Evolutionary conservation across 2,113 vertebrate genomes (phyloP), one percentile per base, ranked within the genome.

Genomic region (Ammodytes marinus): DNA sequence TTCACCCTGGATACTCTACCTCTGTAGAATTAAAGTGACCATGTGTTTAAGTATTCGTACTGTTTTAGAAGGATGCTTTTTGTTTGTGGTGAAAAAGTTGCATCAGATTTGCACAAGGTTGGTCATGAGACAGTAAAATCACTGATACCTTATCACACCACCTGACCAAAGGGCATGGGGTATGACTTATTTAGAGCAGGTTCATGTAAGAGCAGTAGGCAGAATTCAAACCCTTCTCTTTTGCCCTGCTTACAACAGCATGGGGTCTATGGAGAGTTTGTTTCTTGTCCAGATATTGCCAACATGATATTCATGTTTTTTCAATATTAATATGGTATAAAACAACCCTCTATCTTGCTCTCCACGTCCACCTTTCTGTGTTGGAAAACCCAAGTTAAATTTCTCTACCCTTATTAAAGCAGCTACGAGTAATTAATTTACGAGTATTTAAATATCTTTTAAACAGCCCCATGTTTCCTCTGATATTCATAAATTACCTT

Each of bases 141-240:
- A 43, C 42, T 47, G 64, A 70, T 79, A 46, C 37, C 37, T 39
- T 53, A 78, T 86, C 57, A 49, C 70, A 49, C 14, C 64, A 50
- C 37, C 52, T 75, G 69, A 67, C 37, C 69, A 87, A 76, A 88
- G 74, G 42, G 60, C 61, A 69, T 42, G n/a, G 37, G 45, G 69
- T 15, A 55, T 45, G 4, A 61, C 60, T 40, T 67, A 43, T n/a
- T 19, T 60, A n/a, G 10, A 55, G 27, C 65, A 72, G 52, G 8
- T 61, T 82, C 66, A 74, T 55, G n/a, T 5, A 40, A 39, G 12
- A 57, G 42, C 19, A 66, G 39, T 64, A 61, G 37, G 49, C 5
- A 1, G 8, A 11, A 45, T 55, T 50, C 19, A 79, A 43, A 63
- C 10, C 7, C 65, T 65, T 11, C 35, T 5, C 37, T 73, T 27